These are phyloP conservation scores for Spodoptera frugiperda DNA, from an alignment of 1,140 invertebrate genomes.

Conservation along the genomic window DNA sequence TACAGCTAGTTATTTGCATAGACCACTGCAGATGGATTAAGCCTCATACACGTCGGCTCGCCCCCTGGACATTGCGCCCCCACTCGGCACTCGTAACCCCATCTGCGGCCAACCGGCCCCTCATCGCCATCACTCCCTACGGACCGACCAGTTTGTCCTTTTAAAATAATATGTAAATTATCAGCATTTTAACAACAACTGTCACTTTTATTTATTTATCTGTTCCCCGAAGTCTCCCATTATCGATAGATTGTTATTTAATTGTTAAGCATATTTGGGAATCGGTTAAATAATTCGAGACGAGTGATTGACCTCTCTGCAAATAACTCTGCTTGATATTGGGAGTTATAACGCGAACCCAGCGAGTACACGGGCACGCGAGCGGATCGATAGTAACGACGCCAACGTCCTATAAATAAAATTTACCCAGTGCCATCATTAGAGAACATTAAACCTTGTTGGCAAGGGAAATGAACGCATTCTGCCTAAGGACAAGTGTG, in stretches of 20 bases:
- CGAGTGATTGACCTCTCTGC: no score
- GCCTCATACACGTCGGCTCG: background rate
- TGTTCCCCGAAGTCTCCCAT: no score
- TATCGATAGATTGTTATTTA: no score
- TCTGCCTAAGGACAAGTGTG: conserved; percentile 6
- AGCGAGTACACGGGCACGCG: background rate
- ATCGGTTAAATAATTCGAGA: no score
- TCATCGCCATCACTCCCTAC: conserved; percentile 9
- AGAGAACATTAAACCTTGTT: conserved; percentile 17
- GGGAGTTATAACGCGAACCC: background rate
- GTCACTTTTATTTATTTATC: background rate
- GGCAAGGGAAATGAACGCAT: conserved; percentile 18
- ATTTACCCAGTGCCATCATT: conserved; percentile 10
- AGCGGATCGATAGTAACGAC: conserved; percentile 13
- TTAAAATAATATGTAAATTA: no score
- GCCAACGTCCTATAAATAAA: conserved; percentile 21
- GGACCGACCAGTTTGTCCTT: background rate
- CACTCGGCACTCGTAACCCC: conserved; percentile 1
- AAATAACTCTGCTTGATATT: no score
- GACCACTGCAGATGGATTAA: background rate
- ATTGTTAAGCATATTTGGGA: no score
- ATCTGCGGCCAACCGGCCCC: conserved; percentile 13
- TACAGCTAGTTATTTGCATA: background rate
- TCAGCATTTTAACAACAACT: conserved; percentile 10
- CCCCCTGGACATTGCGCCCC: background rate